Evolutionary conservation across 2,888 invertebrate species (phyloP), one percentile per base, ranked within the genome.

Genomic region (Cordilura impudica): DNA sequence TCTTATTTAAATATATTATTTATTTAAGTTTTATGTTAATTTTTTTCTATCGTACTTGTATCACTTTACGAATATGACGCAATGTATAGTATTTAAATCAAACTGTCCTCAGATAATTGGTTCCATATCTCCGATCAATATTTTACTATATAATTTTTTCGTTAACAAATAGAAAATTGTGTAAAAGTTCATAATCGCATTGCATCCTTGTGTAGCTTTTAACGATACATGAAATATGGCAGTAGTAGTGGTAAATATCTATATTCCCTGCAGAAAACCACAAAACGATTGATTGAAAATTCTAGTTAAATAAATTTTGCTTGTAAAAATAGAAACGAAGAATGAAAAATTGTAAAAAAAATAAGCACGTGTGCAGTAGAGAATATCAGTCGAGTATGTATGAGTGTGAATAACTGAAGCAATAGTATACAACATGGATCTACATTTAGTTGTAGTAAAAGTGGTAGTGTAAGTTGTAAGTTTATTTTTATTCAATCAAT

Each of bases 231-330:
- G 35, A 35, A 35, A 12, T 8, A 35, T 35, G 12, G 35, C 4
- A 10, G n/a, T 35, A 12, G 12, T 35, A 12, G 35, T 8, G 35
- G 2, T 35, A 12, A 2, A 35, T 35, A 12, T 35, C 12, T 35
- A 35, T 35, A 10, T 35, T 12, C n/a, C 4, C 29, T 47, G 16
- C 49, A 35, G 21, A 26, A 56, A 67, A 79, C 79, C 79, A 79
- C 79, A 72, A 79, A 71, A 79, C 75, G 79, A 79, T 75, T 79
- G 75, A 79, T 79, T 79, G 79, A 79, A 79, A 79, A 75, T 79
- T 75, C 75, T 79, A 66, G 79, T 75, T 75, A 75, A 79, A 79
- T 79, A 75, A 75, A 79, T 79, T 79, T 71, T 75, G 66, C 75
- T 79, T 71, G 79, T 51, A 63, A 56, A 71, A 26, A 26, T 26